Percentiles rank a stretch among this genome's conserved stretches.
These are phyloP conservation scores for Falco punctatus DNA, from an alignment of 2,113 vertebrate species.

Conservation along the genomic window DNA sequence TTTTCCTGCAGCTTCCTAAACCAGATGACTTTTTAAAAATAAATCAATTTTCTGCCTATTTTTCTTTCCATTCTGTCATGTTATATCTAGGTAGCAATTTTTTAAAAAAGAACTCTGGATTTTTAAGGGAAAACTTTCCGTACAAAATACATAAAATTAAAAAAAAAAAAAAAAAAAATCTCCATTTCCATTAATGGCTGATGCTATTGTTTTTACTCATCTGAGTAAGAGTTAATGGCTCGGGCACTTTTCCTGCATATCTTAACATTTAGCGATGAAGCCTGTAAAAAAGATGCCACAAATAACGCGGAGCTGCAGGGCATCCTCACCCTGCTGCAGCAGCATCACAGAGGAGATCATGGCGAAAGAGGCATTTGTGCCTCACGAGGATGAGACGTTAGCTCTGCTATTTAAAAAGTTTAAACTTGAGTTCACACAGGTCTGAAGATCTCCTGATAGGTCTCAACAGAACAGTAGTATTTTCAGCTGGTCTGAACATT, in stretches of 20 bases:
- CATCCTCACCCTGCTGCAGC: background rate
- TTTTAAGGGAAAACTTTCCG: background rate
- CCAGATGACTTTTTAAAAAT: rapidly evolving
- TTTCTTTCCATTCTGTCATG: background rate
- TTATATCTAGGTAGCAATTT: background rate
- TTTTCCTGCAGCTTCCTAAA: background rate
- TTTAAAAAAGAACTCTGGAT: background rate
- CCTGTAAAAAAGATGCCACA: background rate
- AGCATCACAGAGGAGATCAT: background rate
- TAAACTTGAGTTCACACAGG: slow-evolving; percentile 15
- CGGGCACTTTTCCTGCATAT: background rate
- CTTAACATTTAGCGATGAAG: background rate
- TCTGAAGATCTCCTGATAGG: background rate
- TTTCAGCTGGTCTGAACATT: slow-evolving; percentile 57
- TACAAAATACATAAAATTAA: background rate
- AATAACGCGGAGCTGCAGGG: background rate
- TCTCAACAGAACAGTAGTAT: slow-evolving; percentile 44
- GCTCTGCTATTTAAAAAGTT: slow-evolving; percentile 33
- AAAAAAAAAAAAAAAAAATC: background rate
- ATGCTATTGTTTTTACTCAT: background rate
- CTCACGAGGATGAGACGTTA: background rate
- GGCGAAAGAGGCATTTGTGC: background rate
- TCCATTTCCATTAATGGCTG: background rate
- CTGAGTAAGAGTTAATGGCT: background rate
- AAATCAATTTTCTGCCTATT: background rate